Evolutionary conservation across 2,113 vertebrate species (phyloP), one percentile per base, ranked within the genome.

Genomic region (Baryphthengus martii): DNA sequence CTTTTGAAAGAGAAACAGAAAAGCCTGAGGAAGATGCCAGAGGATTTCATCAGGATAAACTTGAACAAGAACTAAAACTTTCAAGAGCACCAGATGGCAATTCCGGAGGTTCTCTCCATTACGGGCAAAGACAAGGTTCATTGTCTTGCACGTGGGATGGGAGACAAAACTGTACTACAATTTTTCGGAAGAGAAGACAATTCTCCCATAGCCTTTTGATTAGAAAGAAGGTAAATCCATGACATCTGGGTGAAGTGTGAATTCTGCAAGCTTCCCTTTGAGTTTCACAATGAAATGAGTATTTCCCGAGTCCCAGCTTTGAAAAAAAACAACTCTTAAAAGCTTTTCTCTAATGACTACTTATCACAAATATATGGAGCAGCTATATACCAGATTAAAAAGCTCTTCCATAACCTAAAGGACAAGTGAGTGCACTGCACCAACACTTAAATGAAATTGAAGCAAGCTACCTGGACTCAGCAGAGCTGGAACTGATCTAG

Each of bases 1-100:
- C 8, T 4, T 90, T 97, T 97, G 96, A 94, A 90, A 97, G 70
- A 77, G 92, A 95, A 72, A 72, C 25, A 94, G 91, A 94, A 97
- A 93, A 93, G 87, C 75, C 89, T 94, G 90, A n/a, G 90, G 87
- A 97, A 96, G 91, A 95, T 92, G 83, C 67, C 84, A 95, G 89
- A 96, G 93, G 86, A 96, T 97, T 97, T 97, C 79, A 90, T 89
- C 70, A 85, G 92, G 88, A 94, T 94, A 96, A 95, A 94, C 58
- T n/a, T 53, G 55, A 91, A 90, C 29, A 93, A 90, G 90, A 93
- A 87, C 13, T 67, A 42, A 79, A 53, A 90, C 33, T 11, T 45
- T 92, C 92, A 90, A 90, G 82, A 96, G 49, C 49, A 91, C 72
- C 84, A 93, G 84, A 95, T 83, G 85, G 79, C 89, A 93, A 95